Evolutionary conservation across 2,888 invertebrate species (phyloP), one percentile per base, ranked within the genome.

Genomic region (Phrixothrix hirtus): DNA sequence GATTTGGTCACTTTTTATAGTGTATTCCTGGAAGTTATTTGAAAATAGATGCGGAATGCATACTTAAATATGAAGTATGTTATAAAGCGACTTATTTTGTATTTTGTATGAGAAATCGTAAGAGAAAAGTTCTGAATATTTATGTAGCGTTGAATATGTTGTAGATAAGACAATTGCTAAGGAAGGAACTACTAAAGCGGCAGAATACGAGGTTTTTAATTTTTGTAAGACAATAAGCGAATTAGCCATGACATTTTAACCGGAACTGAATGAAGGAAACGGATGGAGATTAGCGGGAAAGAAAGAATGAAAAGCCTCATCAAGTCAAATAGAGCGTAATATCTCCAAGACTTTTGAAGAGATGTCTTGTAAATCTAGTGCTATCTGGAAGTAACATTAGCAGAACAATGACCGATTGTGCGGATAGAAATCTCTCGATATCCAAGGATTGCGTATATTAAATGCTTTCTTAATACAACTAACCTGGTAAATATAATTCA

Each of bases 331-430:
- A 64, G 66, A 63, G 60, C 67, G 65, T 52, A 43, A 45, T 59
- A 61, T 62, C 62, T 58, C 53, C 44, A 48, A 47, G 44, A 52
- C 39, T 49, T 29, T 38, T 53, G 50, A n/a, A 62, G 56, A 59
- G 60, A 60, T 54, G 49, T 55, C 56, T 58, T 55, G 50, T 53
- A 56, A 56, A 53, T 43, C 43, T 43, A 25, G 45, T 59, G 43
- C 59, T 65, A 68, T 71, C 69, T 63, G 64, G 68, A 69, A 67
- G 65, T 58, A 62, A 64, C 69, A 68, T 68, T 68, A 66, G 61
- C 67, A 65, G 69, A 72, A 71, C 71, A 72, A 71, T 71, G 69
- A 72, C 68, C 69, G 67, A 71, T 70, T 66, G 67, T 63, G 63
- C 47, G 58, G 59, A 58, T 65, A 67, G 64, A 63, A 59, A 60